These are phyloP conservation scores for Dicranocentrus wangi DNA, from an alignment of 2,888 invertebrate genomes.

Conservation along the genomic window DNA sequence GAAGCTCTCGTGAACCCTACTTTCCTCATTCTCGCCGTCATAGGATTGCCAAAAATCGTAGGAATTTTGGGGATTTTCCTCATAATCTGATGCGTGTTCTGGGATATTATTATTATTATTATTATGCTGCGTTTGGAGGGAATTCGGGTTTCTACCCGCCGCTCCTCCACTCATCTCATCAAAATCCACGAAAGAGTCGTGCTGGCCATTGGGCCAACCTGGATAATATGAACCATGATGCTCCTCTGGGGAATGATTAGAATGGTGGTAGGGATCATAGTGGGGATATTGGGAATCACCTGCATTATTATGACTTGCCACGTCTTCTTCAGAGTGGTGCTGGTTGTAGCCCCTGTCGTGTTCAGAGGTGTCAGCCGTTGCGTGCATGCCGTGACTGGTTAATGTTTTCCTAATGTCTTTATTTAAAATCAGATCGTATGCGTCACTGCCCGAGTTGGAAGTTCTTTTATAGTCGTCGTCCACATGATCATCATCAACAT, in stretches of 20 bases:
- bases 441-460: not conserved
- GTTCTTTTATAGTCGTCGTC: not conserved
- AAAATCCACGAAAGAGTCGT: not conserved
- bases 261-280: not conserved
- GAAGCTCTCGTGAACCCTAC: constrained; percentile 39
- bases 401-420: constrained; percentile 60
- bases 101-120: not conserved
- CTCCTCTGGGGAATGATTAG: not conserved
- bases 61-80: not conserved
- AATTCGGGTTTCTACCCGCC: not conserved
- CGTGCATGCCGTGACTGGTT: constrained; percentile 42
- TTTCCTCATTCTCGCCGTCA: constrained; percentile 38
- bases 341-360: not conserved
- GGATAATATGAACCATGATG: not conserved
- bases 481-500: not conserved
- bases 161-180: not conserved
- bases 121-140: not conserved
- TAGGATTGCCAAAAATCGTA: not conserved
- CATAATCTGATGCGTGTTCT: not conserved
- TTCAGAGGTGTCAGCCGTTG: not conserved
- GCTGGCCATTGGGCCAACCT: not conserved
- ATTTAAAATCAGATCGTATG: constrained; percentile 58
- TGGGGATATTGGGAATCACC: no score
- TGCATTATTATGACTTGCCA: no score
- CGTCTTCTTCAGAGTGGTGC: not conserved